Conservation (phyloP, 64 coral and sea anemone genomes). For the Montipora capricornis region DNA sequence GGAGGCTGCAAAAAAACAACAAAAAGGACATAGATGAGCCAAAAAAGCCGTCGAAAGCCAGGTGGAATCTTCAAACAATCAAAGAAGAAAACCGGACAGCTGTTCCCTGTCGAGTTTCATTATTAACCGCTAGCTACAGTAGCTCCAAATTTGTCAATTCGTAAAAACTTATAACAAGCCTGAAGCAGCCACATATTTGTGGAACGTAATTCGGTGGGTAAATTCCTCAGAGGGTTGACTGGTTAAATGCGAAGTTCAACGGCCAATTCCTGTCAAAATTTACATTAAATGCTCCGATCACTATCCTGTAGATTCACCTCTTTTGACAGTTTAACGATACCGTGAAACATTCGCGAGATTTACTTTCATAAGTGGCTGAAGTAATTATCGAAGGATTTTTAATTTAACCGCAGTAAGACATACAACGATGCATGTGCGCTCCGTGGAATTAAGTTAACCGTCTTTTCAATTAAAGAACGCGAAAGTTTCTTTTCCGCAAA, state of each 20-base stretch:
- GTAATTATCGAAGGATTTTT: conserved; percentile 24
- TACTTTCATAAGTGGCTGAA: not conserved
- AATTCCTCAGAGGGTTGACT: conserved; percentile 35
- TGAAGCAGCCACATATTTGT: conserved; percentile 19
- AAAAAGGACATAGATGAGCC: conserved; percentile 33
- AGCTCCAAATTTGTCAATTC: not conserved
- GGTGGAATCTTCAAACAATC: conserved; percentile 61
- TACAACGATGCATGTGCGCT: conserved; percentile 14
- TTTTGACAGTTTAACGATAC: not conserved
- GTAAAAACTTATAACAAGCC: no score
- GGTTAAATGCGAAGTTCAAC: not conserved
- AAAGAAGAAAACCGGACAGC: conserved; percentile 44
- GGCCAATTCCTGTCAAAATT: conserved; percentile 28
- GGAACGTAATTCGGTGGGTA: conserved; percentile 35
- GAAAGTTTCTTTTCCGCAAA: not conserved
- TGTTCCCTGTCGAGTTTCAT: conserved; percentile 19
- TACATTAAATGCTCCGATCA: not conserved
- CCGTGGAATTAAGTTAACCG: conserved; percentile 18
- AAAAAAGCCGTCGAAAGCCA: conserved; percentile 36
- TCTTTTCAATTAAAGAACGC: conserved; percentile 19
- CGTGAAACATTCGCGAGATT: not conserved
- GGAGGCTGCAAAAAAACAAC: conserved; percentile 58
- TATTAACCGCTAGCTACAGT: not conserved
- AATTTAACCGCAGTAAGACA: conserved; percentile 45
- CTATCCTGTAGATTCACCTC: not conserved